Evolutionary conservation across 2,113 vertebrate species (phyloP), one percentile per base, ranked within the genome.

Genomic region (Spheniscus mendiculus): DNA sequence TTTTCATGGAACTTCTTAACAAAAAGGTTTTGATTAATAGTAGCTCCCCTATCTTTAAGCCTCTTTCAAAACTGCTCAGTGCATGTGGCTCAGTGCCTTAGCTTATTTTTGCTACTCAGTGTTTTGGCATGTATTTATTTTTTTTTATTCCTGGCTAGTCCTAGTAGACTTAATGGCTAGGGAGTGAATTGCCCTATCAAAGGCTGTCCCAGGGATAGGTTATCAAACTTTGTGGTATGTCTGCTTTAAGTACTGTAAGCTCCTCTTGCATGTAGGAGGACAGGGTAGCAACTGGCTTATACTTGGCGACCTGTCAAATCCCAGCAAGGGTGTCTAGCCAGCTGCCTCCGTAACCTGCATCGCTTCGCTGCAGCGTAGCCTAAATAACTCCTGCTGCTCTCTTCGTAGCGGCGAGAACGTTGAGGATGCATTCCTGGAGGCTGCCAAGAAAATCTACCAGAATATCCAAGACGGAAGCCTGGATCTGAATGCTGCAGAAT

Each of bases 361-460:
- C 3, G 53, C 71, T 45, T 12, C 34, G n/a, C 70, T 50, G 15
- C 13, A 17, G 29, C 1, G 20, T 22, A 26, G 27, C 87, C 84
- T 3, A 4, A 47, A 13, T 95, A 90, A 96, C 52, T n/a, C 55
- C 32, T 7, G 61, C 82, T 2, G 81, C 90, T 95, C 56, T 96
- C 82, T 83, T 97, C 36, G 36, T 88, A 99, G 99, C 58, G 99
- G 99, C 13, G 99, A 99, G 98, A 99, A 99, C 1, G 99, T 99
- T 52, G 99, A 99, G 97, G 99, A 99, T 42, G 99, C 99, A 0
- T 99, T 99, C 97, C 98, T 99, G 95, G 99, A 99, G 97, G 99
- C 99, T 11, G 99, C 99, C 40, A 99, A 99, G 99, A 99, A 99
- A 88, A 99, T 99, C 97, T 99, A 99, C 97, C 99, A 99, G 98